These are phyloP conservation scores for Lepidothrix coronata DNA, from an alignment of 2,113 vertebrate genomes.

Conservation along the genomic window DNA sequence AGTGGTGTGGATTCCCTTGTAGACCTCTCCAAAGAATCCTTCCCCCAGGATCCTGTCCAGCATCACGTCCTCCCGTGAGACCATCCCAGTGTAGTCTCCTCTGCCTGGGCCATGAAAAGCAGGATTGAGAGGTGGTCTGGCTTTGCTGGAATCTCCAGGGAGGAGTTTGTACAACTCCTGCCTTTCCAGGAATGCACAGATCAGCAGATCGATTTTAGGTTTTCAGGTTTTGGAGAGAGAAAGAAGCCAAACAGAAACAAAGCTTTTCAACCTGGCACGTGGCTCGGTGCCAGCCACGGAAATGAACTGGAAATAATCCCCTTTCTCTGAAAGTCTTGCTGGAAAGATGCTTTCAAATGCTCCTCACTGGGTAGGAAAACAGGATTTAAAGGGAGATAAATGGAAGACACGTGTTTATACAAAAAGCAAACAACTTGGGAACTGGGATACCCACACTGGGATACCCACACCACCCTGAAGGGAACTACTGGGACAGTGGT, in stretches of 20 bases:
- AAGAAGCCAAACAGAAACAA: not conserved
- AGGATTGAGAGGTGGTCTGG: not conserved
- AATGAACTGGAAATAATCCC: not conserved
- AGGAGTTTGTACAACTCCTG: not conserved
- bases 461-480: not conserved
- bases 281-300: accelerated
- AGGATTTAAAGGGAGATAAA: not conserved
- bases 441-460: not conserved
- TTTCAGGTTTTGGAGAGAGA: not conserved
- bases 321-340: not conserved
- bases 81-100: not conserved
- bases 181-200: not conserved
- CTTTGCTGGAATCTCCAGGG: not conserved
- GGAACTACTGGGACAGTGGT: not conserved
- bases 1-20: too few relatives aligned
- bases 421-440: not conserved
- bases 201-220: not conserved
- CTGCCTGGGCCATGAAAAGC: not conserved
- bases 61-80: too few relatives aligned
- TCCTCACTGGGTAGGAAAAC: not conserved
- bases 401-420: not conserved
- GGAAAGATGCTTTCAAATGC: not conserved
- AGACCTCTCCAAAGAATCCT: too few relatives aligned
- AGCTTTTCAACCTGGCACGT: not conserved
- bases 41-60: too few relatives aligned